Base-by-base conservation (phyloP, 2,888 invertebrate species). In the Mythimna ferrago region DNA sequence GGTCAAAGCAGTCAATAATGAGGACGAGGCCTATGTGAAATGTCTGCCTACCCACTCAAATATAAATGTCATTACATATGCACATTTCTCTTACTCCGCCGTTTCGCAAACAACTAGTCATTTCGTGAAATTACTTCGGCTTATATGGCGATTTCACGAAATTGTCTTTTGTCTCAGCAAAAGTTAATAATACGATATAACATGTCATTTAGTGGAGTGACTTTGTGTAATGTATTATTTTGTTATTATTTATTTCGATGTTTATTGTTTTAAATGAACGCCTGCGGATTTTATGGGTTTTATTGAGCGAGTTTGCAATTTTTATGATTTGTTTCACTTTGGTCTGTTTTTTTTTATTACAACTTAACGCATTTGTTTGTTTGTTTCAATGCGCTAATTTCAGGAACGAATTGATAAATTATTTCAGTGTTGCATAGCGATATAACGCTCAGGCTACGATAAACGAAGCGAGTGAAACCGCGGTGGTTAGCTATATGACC, bases 231-330 rank as follows among this genome's bases (percentile, higher is more conserved):
- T 54, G 51, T 74, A 64, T 80, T 72, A 71, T 75, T 75, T 62
- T 53, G 21, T 71, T 70, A 76, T 75, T 81, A 78, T 76, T 71
- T 80, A 63, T 67, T 56, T 19, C 54, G 76, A 77, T 77, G 75
- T 64, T 83, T 83, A 86, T 86, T 86, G 85, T 86, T 83, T 86
- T 83, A 86, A 85, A 86, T 83, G 63, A 85, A 63, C 54, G 71
- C 62, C 66, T 85, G 65, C 26, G 44, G 51, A 73, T 68, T 74
- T 83, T 82, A 82, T 78, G 65, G 64, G 21, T 77, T 82, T 80
- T 85, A 77, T 80, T 67, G 75, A 48, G 38, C 69, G 54, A 62
- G 41, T 61, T 76, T 61, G 61, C 64, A 53, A 53, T 66, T 67
- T 74, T 26, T 44, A 57, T 48, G 76, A 66, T 76, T 67, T 71